Base-by-base conservation (phyloP, 2,113 vertebrate genomes). In the rabbit (Oryctolagus cuniculus) region DNA sequence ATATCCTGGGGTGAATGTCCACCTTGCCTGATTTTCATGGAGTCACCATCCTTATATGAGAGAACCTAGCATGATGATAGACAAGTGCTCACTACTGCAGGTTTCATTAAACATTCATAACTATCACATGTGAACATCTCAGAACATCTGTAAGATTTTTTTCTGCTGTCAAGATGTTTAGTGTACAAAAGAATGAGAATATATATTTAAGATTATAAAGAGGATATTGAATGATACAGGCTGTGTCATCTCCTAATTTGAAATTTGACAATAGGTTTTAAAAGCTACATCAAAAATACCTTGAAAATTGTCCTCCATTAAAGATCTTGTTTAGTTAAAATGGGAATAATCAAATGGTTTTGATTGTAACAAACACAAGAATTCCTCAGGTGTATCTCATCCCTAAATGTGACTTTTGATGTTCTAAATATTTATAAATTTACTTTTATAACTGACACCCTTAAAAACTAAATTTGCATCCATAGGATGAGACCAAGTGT, bases 191-290 rank as follows among this genome's bases (percentile, higher is more conserved):
- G 49, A 88, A 4, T 75, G 8, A 83, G 5, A 8, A 44, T 93
- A 91, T 87, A 53, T 84, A 80, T 93, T 93, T 81, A 64, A 86
- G 3, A 73, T 75, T 51, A 87, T 67, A 7, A 74, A 88, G 36
- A 81, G n/a, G 6, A 29, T 17, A 69, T 49, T 74, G 67, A 10
- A 1, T 81, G 34, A 73, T 34, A 49, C 1, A 44, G 10, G 8
- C n/a, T 91, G 3, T 80, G 34, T 82, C 16, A 91, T 78, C 12
- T 3, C 36, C 10, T 63, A 44, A 7, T 7, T 70, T 78, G 9
- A 22, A 66, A 95, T 84, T 91, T 86, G 58, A 83, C 44, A 85
- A 25, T n/a, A 29, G 16, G 1, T 84, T 66, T 80, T 86, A 87
- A 86, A 83, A 58, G 12, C 16, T 84, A 58, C 25, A 86, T 79